phyloP scores from a whole-genome alignment of 2,113 vertebrate genomes.

The Progne subis region DNA sequence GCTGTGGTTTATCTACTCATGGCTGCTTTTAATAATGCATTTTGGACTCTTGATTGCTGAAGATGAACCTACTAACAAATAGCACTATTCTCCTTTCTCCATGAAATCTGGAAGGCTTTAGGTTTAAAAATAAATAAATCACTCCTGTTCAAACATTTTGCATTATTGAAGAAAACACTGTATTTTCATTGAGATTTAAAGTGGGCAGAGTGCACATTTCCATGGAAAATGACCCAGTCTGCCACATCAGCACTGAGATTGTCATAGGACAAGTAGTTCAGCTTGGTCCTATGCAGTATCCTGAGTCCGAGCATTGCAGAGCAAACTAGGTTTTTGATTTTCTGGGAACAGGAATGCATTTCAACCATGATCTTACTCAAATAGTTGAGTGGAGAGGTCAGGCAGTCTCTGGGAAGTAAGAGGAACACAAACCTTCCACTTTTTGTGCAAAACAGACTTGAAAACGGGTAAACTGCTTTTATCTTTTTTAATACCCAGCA shows the following conservation, averaged over 20 bases:
- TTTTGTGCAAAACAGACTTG: neutral
- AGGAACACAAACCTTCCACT: neutral
- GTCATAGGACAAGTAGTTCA: neutral
- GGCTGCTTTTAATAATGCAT: neutral
- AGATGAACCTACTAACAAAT: neutral
- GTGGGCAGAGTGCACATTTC: neutral
- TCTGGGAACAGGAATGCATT: neutral
- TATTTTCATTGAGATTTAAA: neutral
- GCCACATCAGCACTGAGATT: neutral
- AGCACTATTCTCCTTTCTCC: neutral
- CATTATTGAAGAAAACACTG: accelerated
- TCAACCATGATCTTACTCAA: neutral
- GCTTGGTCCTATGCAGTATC: neutral
- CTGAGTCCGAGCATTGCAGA: accelerated
- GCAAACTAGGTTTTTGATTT: neutral
- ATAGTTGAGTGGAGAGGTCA: neutral
- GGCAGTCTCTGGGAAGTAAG: neutral
- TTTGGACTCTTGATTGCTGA: neutral
- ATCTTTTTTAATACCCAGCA: neutral
- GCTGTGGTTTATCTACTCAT: neutral
- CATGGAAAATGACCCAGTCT: neutral
- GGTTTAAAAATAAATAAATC: neutral
- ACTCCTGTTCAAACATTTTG: neutral
- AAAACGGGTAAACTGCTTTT: neutral
- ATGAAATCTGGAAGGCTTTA: neutral